Percentiles rank a stretch among this genome's conserved stretches.
Conservation (phyloP, 1,140 invertebrate species). For the Aphelenchoides besseyi region DNA sequence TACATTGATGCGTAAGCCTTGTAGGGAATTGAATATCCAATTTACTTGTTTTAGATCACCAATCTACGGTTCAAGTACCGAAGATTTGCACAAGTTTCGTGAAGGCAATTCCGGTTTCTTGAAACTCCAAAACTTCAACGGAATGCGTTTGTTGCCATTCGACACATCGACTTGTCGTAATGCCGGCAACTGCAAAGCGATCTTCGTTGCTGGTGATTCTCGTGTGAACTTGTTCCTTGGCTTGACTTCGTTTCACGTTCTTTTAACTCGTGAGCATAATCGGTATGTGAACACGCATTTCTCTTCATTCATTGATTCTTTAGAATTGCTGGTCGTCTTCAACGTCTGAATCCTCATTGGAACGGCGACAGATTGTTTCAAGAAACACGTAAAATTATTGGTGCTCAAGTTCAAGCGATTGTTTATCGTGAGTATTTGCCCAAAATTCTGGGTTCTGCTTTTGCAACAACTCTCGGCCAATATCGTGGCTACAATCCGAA, state of each 20-base stretch:
- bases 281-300: slow-evolving; percentile 27
- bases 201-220: slow-evolving; percentile 58
- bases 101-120: slow-evolving; percentile 53
- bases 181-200: slow-evolving; percentile 47
- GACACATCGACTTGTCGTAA: slow-evolving; percentile 54
- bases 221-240: slow-evolving; percentile 61
- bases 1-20: slow-evolving; percentile 50
- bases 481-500: slow-evolving; percentile 67
- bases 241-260: slow-evolving; percentile 55
- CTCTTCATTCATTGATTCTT: slow-evolving; percentile 29
- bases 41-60: slow-evolving; percentile 45
- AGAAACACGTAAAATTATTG: slow-evolving; percentile 72
- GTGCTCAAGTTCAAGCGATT: slow-evolving; percentile 63
- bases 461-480: slow-evolving; percentile 63
- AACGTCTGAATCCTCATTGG: slow-evolving; percentile 58
- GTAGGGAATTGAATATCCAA: background rate
- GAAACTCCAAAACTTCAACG: slow-evolving; percentile 59
- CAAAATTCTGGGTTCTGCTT: slow-evolving; percentile 56
- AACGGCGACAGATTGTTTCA: slow-evolving; percentile 62
- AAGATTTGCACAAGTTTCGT: slow-evolving; percentile 55
- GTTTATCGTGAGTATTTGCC: slow-evolving; percentile 57
- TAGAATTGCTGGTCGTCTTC: slow-evolving; percentile 51
- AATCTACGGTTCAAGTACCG: slow-evolving; percentile 53
- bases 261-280: slow-evolving; percentile 61
- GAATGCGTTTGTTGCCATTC: slow-evolving; percentile 56